Conservation (phyloP, 2,888 invertebrate genomes). For the Agrilus cyanescens region DNA sequence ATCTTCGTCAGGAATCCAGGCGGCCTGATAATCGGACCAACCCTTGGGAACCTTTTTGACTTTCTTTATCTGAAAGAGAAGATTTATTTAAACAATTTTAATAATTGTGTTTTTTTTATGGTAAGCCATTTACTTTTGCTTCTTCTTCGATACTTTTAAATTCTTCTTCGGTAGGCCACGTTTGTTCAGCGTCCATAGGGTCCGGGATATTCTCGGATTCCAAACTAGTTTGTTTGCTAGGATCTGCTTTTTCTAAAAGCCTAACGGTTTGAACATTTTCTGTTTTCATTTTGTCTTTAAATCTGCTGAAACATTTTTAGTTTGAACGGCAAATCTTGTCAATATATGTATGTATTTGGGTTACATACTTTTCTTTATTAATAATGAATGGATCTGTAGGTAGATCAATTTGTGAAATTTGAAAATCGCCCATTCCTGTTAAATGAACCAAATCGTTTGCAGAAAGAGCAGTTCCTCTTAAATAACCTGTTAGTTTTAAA, state of each 20-base stretch:
- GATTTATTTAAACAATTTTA: too few species aligned
- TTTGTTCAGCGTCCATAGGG: conserved; percentile 91
- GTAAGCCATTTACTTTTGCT: conserved; percentile 19
- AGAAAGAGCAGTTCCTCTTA: conserved; percentile 71
- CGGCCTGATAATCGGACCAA: conserved; percentile 94
- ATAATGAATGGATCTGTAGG: conserved; percentile 57
- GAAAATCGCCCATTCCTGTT: conserved; percentile 87
- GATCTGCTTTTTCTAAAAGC: conserved; percentile 50
- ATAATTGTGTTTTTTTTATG: neutral
- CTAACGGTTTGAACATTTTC: conserved; percentile 23
- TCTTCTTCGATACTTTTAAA: conserved; percentile 58
- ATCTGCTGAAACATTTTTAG: conserved; percentile 13
- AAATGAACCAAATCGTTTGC: conserved; percentile 86
- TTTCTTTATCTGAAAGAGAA: conserved; percentile 39
- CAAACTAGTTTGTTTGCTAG: conserved; percentile 59
- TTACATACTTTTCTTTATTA: conserved; percentile 38
- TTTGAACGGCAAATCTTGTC: conserved; percentile 6
- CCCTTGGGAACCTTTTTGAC: conserved; percentile 81
- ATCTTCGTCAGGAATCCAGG: conserved; percentile 71
- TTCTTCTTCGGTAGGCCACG: conserved; percentile 93
- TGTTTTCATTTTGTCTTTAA: conserved; percentile 1
- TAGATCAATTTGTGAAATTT: conserved; percentile 70
- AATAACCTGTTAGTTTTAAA: conserved; percentile 74
- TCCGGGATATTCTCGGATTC: conserved; percentile 72
- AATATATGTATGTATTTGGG: neutral